Base-by-base conservation (phyloP, 2,113 vertebrate species). In the Carassius gibelio region DNA sequence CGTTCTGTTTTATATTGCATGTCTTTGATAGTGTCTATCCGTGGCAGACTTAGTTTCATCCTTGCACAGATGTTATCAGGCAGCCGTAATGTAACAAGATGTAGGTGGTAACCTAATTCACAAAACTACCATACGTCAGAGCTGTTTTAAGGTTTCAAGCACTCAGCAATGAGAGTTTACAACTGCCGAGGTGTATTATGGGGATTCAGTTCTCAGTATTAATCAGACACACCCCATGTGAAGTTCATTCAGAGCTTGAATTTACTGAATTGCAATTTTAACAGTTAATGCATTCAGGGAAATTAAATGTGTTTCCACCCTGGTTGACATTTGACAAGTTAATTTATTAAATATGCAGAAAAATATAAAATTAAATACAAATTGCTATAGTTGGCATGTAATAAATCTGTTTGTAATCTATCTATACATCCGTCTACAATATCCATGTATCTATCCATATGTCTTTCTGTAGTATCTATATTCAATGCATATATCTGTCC, bases 101-200 rank as follows among this genome's bases (percentile, higher is more conserved):
- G 64, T 69, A 21, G 64, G 80, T 50, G 42, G 80, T 52, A 50
- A 82, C 64, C 42, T 19, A 52, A 69, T 69, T 82, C 45, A n/a
- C 64, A 30, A 69, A 55, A 81, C 21, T 52, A 48, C n/a, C 59
- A 64, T 64, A 66, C 13, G n/a, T 69, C 45, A 13, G 80, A 50
- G 61, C 23, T 1, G 26, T 36, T 82, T 34, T 36, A 69, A 48
- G 45, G n/a, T 68, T 69, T 68, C 21, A 66, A 30, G 38, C n/a
- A 26, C 57, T 82, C 64, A 7, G 52, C 50, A 4, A 34, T 69
- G 59, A 45, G 36, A 45, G 57, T 79, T 79, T 62, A 59, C 4
- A 57, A 59, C 52, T 80, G 48, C 10, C 9, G 38, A 45, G 5
- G n/a, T 72, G 36, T 21, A 42, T 42, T 42, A 72, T n/a, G 8